phyloP scores from a whole-genome alignment of 2,113 vertebrate genomes.

The Mastomys natalensis region DNA sequence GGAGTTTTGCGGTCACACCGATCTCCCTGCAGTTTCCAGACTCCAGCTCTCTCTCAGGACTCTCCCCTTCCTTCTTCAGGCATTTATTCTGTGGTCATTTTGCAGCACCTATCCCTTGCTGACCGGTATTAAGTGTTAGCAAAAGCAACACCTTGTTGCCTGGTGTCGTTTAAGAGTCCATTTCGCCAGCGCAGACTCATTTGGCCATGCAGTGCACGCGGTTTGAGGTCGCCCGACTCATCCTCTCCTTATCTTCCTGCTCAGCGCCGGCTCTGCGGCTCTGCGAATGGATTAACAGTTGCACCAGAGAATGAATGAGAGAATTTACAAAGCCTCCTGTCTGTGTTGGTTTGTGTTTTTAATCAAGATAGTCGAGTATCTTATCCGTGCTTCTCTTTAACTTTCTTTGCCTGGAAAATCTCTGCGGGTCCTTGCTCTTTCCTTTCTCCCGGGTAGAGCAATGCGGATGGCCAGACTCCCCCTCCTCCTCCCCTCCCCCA shows the following conservation, averaged over 20 bases:
- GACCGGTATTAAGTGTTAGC: not conserved
- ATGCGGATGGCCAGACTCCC: not conserved
- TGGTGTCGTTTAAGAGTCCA: not conserved
- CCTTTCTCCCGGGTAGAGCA: not conserved
- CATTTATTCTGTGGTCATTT: not conserved
- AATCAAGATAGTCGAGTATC: not conserved
- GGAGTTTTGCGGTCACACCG: not conserved
- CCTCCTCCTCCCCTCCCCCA: not conserved
- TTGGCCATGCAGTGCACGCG: not conserved
- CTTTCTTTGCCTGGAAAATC: not conserved
- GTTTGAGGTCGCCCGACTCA: not conserved
- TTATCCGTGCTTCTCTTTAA: not conserved
- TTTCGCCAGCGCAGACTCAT: not conserved
- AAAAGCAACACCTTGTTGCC: slow-evolving; percentile 20
- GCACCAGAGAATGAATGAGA: not conserved
- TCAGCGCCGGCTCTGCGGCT: not conserved
- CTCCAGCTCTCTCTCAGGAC: not conserved
- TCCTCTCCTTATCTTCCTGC: not conserved
- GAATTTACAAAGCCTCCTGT: not conserved
- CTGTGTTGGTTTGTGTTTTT: slow-evolving; percentile 33
- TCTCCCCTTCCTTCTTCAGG: not conserved
- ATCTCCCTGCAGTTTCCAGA: not conserved
- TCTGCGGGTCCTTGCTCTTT: not conserved
- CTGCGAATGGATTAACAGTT: not conserved
- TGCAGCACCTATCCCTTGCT: not conserved